Percentiles rank a stretch among this genome's conserved stretches.
Conservation (phyloP, 1,140 invertebrate species). For the Zelostemma sp. region DNA sequence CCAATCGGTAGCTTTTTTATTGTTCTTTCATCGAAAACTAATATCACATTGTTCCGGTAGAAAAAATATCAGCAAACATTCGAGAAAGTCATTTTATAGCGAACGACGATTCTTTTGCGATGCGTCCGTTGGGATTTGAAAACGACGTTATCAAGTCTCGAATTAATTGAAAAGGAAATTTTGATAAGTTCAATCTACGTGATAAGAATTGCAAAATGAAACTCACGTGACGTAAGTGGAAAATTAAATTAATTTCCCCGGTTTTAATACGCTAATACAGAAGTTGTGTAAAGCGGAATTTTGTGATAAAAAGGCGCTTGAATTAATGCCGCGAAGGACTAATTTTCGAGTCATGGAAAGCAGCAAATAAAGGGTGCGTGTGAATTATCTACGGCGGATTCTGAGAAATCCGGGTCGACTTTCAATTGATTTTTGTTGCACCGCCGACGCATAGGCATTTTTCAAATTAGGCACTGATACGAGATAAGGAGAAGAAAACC, state of each 20-base stretch:
- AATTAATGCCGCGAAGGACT: not conserved
- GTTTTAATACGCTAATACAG: too few relatives aligned
- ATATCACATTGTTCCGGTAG: not conserved
- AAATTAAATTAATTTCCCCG: too few relatives aligned
- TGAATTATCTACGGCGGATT: not conserved
- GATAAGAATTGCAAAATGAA: too few relatives aligned
- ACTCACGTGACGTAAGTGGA: too few relatives aligned
- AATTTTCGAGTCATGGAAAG: slow-evolving; percentile 2
- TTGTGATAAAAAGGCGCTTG: not conserved
- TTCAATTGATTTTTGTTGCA: slow-evolving; percentile 18
- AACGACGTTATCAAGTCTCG: too few relatives aligned
- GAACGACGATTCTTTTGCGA: not conserved
- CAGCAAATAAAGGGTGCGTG: slow-evolving; percentile 6
- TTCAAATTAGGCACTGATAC: too few relatives aligned
- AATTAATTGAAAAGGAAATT: not conserved
- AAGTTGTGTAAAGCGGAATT: not conserved
- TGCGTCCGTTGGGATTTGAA: not conserved
- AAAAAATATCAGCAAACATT: not conserved
- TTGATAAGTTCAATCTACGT: too few relatives aligned
- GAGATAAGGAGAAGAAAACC: too few relatives aligned
- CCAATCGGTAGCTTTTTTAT: too few relatives aligned
- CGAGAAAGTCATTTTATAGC: not conserved
- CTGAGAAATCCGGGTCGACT: slow-evolving; percentile 16
- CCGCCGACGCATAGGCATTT: too few relatives aligned
- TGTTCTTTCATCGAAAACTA: too few relatives aligned